These are phyloP conservation scores for Eurois occulta DNA, from an alignment of 2,888 invertebrate species.

Conservation along the genomic window DNA sequence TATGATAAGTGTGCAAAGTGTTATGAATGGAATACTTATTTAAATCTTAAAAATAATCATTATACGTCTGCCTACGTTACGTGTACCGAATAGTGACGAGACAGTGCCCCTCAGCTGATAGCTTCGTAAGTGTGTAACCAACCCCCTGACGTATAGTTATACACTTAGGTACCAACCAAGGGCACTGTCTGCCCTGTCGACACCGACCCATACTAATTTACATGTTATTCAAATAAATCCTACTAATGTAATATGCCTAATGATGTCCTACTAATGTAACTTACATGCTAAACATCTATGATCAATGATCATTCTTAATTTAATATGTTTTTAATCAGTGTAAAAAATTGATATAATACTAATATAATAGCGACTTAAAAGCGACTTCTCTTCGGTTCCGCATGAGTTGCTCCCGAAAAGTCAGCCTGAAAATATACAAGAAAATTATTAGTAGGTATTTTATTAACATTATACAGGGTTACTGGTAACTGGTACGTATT, in stretches of 20 bases:
- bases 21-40: background rate
- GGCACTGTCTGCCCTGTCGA: background rate
- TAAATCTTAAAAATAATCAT: background rate
- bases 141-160: background rate
- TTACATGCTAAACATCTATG: background rate
- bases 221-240: background rate
- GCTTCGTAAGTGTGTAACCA: background rate
- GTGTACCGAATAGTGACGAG: background rate
- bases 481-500: too few relatives aligned
- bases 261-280: background rate
- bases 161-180: background rate
- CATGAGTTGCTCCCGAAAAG: constrained; percentile 35
- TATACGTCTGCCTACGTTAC: background rate
- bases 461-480: background rate
- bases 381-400: constrained; percentile 47
- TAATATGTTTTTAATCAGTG: background rate
- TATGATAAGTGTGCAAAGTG: background rate
- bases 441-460: background rate
- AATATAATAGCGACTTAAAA: constrained; percentile 30
- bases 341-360: constrained; percentile 16
- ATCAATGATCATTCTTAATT: background rate
- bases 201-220: background rate
- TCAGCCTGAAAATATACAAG: constrained; percentile 49
- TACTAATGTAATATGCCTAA: background rate
- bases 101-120: background rate